Evolutionary conservation across 2,113 vertebrate genomes (phyloP), one percentile per base, ranked within the genome.

Genomic region (Dunckerocampus dactyliophorus): DNA sequence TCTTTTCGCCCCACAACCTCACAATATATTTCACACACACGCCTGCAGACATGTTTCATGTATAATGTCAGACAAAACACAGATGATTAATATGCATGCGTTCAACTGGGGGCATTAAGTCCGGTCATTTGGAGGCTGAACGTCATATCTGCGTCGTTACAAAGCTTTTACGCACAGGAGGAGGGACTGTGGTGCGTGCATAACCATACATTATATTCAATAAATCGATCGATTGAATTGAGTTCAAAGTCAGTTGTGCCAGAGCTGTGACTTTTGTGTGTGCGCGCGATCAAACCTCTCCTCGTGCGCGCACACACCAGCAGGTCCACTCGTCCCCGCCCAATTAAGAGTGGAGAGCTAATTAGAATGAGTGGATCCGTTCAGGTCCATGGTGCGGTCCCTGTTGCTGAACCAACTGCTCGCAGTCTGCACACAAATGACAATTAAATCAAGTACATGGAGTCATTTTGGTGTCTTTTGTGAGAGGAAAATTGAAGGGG

Each of bases 21-120:
- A n/a, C 9, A 71, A 82, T 90, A 89, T 83, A 88, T 90, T 90
- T 90, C 24, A 28, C 84, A 87, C 71, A 79, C 84, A 87, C 87
- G 85, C 88, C 87, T 66, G 79, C 82, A 88, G 85, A 88, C 80
- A 89, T 83, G 88, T 92, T 90, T 91, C 91, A 91, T 91, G 90
- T 92, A 91, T 91, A 90, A 87, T 89, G 73, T 76, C 72, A 80
- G 84, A 83, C 84, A 82, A 77, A 82, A 74, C 66, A 73, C 76
- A 69, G 66, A 82, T 87, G 86, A 91, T 92, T 90, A 88, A 92
- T 92, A 92, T 92, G 90, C 89, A 92, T 92, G 85, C 90, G 88
- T 91, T 92, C 90, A 91, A 91, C 92, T 91, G 90, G 83, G 83
- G 84, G 88, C 86, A 89, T 91, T 90, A 90, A 82, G 87, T 16